Percentiles rank a stretch among this genome's conserved stretches.
Evolutionary conservation across 2,113 vertebrate genomes (phyloP).

Genomic region (Pipa parva): DNA sequence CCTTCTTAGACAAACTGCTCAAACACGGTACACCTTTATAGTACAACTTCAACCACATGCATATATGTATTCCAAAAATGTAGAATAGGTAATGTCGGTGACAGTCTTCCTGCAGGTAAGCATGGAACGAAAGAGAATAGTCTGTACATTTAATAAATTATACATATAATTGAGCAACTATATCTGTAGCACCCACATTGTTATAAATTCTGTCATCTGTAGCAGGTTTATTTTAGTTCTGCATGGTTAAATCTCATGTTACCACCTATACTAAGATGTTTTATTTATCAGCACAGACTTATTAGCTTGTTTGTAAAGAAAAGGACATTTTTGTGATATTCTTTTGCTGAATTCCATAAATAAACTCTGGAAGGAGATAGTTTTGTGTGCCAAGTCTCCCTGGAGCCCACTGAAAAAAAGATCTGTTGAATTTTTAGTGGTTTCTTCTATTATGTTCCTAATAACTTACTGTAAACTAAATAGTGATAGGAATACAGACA

Average conservation of each 20-base stretch:
- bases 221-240: slow-evolving; percentile 1
- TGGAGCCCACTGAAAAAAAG: not conserved
- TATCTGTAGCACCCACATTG: too few relatives aligned
- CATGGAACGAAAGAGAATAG: too few relatives aligned
- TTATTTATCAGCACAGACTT: not conserved
- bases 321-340: not conserved
- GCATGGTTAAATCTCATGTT: slow-evolving; percentile 1
- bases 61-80: too few relatives aligned
- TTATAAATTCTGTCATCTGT: slow-evolving; percentile 2
- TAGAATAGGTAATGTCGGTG: too few relatives aligned
- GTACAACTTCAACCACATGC: too few relatives aligned
- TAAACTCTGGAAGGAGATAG: slow-evolving; percentile 4
- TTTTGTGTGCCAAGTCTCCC: slow-evolving; percentile 1
- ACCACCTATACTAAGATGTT: slow-evolving; percentile 1
- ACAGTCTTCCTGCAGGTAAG: too few relatives aligned
- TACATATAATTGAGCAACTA: too few relatives aligned
- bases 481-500: too few relatives aligned
- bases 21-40: too few relatives aligned
- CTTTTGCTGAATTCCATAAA: not conserved
- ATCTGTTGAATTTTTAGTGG: not conserved
- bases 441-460: not conserved
- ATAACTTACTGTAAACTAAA: not conserved
- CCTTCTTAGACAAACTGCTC: too few relatives aligned
- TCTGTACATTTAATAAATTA: too few relatives aligned
- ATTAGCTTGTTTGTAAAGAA: slow-evolving; percentile 3